phyloP scores from a whole-genome alignment of 1,140 invertebrate genomes.

The Macrobrachium rosenbergii region DNA sequence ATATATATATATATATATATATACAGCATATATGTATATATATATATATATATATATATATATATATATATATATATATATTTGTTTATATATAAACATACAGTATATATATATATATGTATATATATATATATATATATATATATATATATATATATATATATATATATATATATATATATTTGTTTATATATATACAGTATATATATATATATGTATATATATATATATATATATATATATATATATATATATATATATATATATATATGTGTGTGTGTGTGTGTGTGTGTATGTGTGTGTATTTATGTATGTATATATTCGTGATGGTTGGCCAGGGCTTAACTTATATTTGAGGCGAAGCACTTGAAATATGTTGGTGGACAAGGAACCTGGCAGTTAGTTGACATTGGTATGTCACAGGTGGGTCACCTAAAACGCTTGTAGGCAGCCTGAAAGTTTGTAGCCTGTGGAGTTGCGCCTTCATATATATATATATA shows the following conservation, averaged over 20 bases:
- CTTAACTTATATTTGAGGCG: too few species aligned
- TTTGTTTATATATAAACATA: too few species aligned
- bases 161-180: neutral
- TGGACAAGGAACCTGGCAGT: too few species aligned
- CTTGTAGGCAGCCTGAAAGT: too few species aligned
- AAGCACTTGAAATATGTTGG: too few species aligned
- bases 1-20: slow-evolving; percentile 13
- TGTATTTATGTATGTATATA: neutral
- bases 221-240: slow-evolving; percentile 23
- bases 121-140: neutral
- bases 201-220: neutral
- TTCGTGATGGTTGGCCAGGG: neutral
- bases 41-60: neutral
- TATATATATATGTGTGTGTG: neutral
- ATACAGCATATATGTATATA: neutral
- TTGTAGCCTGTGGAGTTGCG: too few species aligned
- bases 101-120: neutral
- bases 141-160: slow-evolving; percentile 4
- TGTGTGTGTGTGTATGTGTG: neutral
- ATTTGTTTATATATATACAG: neutral
- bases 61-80: slow-evolving; percentile 11
- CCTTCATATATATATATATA: neutral
- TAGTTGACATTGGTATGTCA: too few species aligned
- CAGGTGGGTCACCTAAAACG: too few species aligned
- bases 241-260: slow-evolving; percentile 27